Conservation (phyloP, 1,140 invertebrate species). For the Brachionus koreanus region DNA sequence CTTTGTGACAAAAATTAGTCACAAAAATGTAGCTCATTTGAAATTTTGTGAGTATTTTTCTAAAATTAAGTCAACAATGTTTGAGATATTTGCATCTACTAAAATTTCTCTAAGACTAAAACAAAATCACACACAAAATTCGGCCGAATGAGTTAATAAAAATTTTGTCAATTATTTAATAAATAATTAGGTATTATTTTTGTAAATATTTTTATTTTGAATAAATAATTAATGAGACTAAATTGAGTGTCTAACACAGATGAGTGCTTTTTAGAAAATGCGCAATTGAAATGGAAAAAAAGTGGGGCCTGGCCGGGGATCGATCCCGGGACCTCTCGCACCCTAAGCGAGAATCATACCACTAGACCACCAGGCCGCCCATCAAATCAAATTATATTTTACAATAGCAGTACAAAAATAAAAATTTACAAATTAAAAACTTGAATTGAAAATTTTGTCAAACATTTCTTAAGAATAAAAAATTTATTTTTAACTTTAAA, state of each 20-base stretch:
- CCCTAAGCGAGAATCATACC: conserved; percentile 40
- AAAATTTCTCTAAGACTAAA: too few relatives aligned
- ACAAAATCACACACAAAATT: too few relatives aligned
- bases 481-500: too few relatives aligned
- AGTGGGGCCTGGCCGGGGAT: conserved; percentile 35
- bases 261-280: neutral
- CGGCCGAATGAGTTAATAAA: neutral
- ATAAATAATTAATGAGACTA: neutral
- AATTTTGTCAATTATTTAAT: neutral
- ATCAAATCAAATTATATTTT: neutral
- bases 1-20: neutral
- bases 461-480: too few relatives aligned
- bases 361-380: conserved; percentile 36
- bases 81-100: neutral
- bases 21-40: neutral
- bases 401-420: neutral
- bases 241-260: neutral
- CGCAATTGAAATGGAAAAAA: neutral
- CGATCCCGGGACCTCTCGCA: conserved; percentile 36
- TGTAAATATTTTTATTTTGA: neutral
- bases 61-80: neutral
- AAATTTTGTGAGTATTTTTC: neutral
- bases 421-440: neutral
- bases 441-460: too few relatives aligned
- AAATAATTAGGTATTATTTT: neutral